Base-by-base conservation (phyloP, 2,888 invertebrate genomes). In the Carabus problematicus region DNA sequence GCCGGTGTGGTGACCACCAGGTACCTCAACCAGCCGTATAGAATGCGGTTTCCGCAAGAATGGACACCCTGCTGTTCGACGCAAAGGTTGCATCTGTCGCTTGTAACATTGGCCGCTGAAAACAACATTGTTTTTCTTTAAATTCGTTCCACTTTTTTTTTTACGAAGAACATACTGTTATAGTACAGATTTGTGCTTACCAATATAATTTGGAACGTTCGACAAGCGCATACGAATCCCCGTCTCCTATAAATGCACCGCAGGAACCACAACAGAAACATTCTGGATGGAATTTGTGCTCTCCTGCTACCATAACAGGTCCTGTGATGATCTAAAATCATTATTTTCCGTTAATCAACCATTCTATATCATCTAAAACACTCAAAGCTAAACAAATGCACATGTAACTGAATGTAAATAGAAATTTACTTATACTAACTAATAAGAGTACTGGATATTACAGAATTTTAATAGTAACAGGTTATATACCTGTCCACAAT, bases 201-300 rank as follows among this genome's bases (percentile, higher is more conserved):
- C 94, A 97, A 81, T 94, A 97, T 0, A 97, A 84, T 75, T 91
- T 91, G 1, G 94, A 93, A 70, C 96, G 84, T 79, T 96, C 96
- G n/a, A 96, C 90, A 61, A 97, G 85, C 1, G 95, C 95, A 81
- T 95, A 97, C 8, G 94, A 91, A 79, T 97, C 94, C 6, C 94
- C 94, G 83, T 96, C 95, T 71, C 95, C 97, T 75, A 97, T 93
- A 79, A 91, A 94, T 3, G 89, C 86, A 41, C 88, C 85, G 82
- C 97, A 97, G 40, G 88, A 88, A 58, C 85, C 86, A 80, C 97
- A 97, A 76, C 92, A 90, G 83, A 97, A 97, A 84, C 97, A 97
- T 85, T 97, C 97, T 54, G 96, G 95, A 84, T 97, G 97, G 84
- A 95, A 97, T 81, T 94, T 94, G 83, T 95, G 95, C 78, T 94